Base-by-base conservation (phyloP, 2,113 vertebrate genomes). In the Gymnocephalus cernua region DNA sequence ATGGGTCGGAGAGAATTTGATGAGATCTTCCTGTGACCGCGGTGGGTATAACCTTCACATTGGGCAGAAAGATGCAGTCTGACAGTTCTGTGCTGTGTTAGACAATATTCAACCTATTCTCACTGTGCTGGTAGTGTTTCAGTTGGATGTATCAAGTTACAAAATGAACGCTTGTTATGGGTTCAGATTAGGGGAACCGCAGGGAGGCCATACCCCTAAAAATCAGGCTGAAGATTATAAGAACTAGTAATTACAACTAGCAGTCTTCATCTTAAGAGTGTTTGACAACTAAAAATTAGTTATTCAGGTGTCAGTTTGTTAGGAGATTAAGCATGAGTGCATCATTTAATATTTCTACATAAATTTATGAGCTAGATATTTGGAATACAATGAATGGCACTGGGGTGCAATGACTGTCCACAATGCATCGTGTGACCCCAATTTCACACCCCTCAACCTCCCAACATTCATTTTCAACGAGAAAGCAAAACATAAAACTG, bases 31-130 rank as follows among this genome's bases (percentile, higher is more conserved):
- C 51, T 23, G 29, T 59, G 81, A 77, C 74, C 38, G 35, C 27
- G 18, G 71, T 45, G 81, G 47, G 76, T 78, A 23, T 84, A 80
- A 91, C 84, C 77, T 88, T 86, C 86, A 84, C 78, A 58, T 35
- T 15, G 63, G 61, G 72, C 75, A 66, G 75, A 80, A 0, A 62
- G 71, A 86, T 59, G 50, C 53, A 23, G 63, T 23, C 81, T 44
- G 73, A 78, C 62, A 75, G 65, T 54, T 68, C 73, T 58, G 45
- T 80, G 71, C 75, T 35, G n/a, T 48, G 65, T 65, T 63, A 61
- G 67, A 76, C 56, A 59, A 63, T 58, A 72, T 63, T 45, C 12
- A 0, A 44, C 44, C 18, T 58, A 35, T 72, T 51, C 51, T 75
- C 12, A 1, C 53, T 59, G 41, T 41, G 23, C 74, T 21, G 61